These are phyloP conservation scores for Caenorhabditis latens DNA, from an alignment of 1,140 invertebrate species.

Conservation along the genomic window DNA sequence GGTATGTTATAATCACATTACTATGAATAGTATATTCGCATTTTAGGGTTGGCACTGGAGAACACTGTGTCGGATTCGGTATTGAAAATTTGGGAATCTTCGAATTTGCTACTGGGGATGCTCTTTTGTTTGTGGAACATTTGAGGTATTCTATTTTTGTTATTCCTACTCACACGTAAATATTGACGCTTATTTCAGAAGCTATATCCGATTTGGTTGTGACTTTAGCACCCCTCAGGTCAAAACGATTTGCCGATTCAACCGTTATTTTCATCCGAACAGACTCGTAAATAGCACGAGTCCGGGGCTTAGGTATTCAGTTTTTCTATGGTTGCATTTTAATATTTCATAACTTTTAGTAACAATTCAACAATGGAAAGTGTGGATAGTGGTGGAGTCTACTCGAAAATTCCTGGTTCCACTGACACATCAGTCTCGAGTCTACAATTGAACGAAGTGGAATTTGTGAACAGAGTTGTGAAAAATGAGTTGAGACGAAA, in stretches of 20 bases:
- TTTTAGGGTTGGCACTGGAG: conserved; percentile 57
- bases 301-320: conserved; percentile 46
- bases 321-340: neutral
- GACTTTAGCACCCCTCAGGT: conserved; percentile 46
- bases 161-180: neutral
- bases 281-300: neutral
- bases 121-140: conserved; percentile 43
- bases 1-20: neutral
- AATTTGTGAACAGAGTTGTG: conserved; percentile 27
- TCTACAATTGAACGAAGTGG: neutral
- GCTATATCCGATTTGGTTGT: conserved; percentile 55
- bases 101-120: conserved; percentile 44
- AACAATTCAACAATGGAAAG: conserved; percentile 61
- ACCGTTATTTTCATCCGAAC: conserved; percentile 42
- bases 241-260: conserved; percentile 52
- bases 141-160: conserved; percentile 34
- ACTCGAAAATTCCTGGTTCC: conserved; percentile 19
- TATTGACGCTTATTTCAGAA: conserved; percentile 13
- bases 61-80: conserved; percentile 55
- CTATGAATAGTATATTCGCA: too few relatives aligned
- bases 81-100: conserved; percentile 35
- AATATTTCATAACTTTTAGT: conserved; percentile 37
- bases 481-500: conserved; percentile 53
- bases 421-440: conserved; percentile 41
- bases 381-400: conserved; percentile 24